phyloP scores from a whole-genome alignment of 2,888 invertebrate species.

The Tricholauxania praeusta region DNA sequence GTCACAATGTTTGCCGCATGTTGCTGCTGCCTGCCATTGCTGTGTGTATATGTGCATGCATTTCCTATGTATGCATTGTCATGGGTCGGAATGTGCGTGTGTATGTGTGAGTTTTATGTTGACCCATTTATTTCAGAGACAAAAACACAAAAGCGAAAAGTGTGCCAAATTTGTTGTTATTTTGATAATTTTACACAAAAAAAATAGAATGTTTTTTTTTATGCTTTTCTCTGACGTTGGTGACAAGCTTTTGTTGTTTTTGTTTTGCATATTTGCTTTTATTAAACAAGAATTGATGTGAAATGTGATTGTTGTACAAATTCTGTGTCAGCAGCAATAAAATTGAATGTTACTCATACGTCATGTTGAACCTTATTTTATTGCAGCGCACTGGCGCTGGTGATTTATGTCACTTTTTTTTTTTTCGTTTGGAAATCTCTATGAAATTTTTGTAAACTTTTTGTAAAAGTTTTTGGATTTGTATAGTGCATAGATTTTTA shows the following conservation, averaged over 20 bases:
- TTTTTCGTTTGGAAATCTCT: neutral
- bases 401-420: neutral
- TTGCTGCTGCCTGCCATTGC: neutral
- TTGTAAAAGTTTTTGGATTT: too few relatives aligned
- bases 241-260: neutral
- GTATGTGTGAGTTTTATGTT: conserved; percentile 1
- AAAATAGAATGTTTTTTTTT: too few relatives aligned
- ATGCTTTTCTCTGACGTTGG: neutral
- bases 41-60: conserved; percentile 9
- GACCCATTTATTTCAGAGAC: conserved; percentile 34
- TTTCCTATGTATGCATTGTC: neutral
- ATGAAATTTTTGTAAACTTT: too few relatives aligned
- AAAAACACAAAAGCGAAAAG: conserved; percentile 22
- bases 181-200: conserved; percentile 4
- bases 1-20: neutral
- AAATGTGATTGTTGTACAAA: neutral
- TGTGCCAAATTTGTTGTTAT: conserved; percentile 18
- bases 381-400: neutral
- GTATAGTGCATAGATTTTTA: too few relatives aligned
- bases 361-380: neutral
- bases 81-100: neutral
- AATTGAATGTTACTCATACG: conserved; percentile 9
- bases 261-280: neutral
- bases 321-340: neutral
- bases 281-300: too few relatives aligned